Percentiles rank a stretch among this genome's conserved stretches.
phyloP scores from a whole-genome alignment of 2,888 invertebrate genomes.

The Epiblema foenella region DNA sequence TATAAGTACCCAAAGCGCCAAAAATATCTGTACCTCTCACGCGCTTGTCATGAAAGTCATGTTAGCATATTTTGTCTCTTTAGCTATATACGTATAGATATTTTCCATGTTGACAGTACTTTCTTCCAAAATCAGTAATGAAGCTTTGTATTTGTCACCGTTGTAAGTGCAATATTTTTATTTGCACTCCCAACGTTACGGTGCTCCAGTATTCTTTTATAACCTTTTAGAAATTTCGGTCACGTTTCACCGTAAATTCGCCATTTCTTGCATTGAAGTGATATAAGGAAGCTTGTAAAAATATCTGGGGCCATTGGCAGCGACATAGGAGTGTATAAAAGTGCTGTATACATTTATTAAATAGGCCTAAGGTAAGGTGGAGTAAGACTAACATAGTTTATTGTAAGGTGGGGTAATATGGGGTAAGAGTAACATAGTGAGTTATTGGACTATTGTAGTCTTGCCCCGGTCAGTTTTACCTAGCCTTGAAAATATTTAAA shows the following conservation, averaged over 20 bases:
- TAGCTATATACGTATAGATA: neutral
- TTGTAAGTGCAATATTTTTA: constrained; percentile 6
- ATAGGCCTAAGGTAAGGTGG: too few species aligned
- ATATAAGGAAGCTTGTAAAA: constrained; percentile 12
- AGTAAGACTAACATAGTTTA: too few species aligned
- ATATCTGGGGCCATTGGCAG: neutral
- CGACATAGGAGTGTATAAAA: neutral
- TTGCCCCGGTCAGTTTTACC: too few species aligned
- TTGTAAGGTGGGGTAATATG: too few species aligned
- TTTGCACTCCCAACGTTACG: neutral
- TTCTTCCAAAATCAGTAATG: neutral
- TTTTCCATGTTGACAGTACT: neutral
- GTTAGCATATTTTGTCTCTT: too few species aligned
- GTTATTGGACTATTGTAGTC: too few species aligned
- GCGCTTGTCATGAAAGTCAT: too few species aligned
- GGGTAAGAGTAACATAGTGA: too few species aligned
- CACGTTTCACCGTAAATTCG: constrained; percentile 20
- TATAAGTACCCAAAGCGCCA: too few species aligned
- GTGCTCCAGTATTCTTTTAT: constrained; percentile 8
- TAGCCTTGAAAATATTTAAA: too few species aligned
- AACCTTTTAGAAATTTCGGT: constrained; percentile 1
- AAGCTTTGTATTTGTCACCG: neutral
- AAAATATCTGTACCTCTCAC: too few species aligned
- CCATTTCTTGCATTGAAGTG: constrained; percentile 11
- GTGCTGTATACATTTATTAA: too few species aligned